phyloP scores from a whole-genome alignment of 1,140 invertebrate genomes.

The Cotesia typhae region DNA sequence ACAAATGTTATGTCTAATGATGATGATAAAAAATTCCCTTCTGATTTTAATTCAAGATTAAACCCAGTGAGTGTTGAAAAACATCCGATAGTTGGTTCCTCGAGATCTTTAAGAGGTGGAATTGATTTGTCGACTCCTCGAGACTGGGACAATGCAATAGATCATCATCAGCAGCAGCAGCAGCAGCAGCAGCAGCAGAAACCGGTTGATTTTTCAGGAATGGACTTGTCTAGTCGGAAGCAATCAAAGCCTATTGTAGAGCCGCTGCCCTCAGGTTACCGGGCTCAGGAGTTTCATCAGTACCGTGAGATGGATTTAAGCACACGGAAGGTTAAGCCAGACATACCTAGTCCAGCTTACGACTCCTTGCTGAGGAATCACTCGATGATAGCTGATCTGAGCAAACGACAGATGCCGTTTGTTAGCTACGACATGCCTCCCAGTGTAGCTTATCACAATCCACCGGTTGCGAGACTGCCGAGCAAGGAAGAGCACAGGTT shows the following conservation, averaged over 20 bases:
- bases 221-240: slow-evolving; percentile 62
- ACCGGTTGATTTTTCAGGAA: slow-evolving; percentile 61
- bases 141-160: slow-evolving; percentile 53
- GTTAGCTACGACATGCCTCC: slow-evolving; percentile 52
- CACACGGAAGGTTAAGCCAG: slow-evolving; percentile 54
- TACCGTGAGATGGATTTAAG: slow-evolving; percentile 62
- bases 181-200: slow-evolving; percentile 32
- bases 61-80: background rate
- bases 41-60: slow-evolving; percentile 45
- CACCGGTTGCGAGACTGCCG: slow-evolving; percentile 40
- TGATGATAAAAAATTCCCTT: slow-evolving; percentile 47
- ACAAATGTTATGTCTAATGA: slow-evolving; percentile 40
- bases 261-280: slow-evolving; percentile 44
- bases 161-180: slow-evolving; percentile 42
- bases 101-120: slow-evolving; percentile 39
- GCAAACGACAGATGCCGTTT: slow-evolving; percentile 58
- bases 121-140: slow-evolving; percentile 59
- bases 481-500: slow-evolving; percentile 58
- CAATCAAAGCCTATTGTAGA: slow-evolving; percentile 45
- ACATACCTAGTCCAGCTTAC: slow-evolving; percentile 49
- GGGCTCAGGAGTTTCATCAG: slow-evolving; percentile 54
- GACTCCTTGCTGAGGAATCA: slow-evolving; percentile 61
- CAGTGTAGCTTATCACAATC: slow-evolving; percentile 47
- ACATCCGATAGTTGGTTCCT: background rate
- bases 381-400: slow-evolving; percentile 59